Evolutionary conservation across 2,113 vertebrate genomes (phyloP).

Genomic region (Silurus meridionalis): DNA sequence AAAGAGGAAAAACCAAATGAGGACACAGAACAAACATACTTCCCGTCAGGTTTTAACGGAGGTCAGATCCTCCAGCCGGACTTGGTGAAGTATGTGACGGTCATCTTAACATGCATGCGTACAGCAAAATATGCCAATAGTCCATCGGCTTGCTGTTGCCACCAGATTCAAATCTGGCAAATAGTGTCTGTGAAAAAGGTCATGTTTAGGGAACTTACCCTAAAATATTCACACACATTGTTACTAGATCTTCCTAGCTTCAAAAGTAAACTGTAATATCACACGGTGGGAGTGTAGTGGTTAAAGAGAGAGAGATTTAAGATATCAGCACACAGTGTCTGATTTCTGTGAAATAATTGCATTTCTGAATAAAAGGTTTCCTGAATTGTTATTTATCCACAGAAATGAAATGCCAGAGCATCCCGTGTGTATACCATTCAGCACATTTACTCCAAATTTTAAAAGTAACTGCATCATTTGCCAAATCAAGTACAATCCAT

Average conservation of each 20-base stretch:
- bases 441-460: not conserved
- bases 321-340: not conserved
- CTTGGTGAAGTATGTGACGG: not conserved
- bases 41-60: not conserved
- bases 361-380: not conserved
- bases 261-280: not conserved
- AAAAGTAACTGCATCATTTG: not conserved
- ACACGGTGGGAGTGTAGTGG: not conserved
- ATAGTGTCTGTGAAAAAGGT: not conserved
- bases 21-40: not conserved
- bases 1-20: not conserved
- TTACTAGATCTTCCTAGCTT: not conserved
- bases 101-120: not conserved
- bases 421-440: not conserved
- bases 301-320: not conserved
- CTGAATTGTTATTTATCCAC: not conserved
- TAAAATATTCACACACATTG: not conserved
- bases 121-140: not conserved
- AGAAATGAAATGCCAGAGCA: not conserved
- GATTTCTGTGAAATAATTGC: not conserved
- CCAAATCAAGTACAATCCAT: not conserved
- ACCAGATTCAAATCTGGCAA: not conserved
- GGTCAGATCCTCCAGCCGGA: conserved; percentile 5
- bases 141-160: not conserved
- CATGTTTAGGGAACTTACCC: not conserved